Conservation (phyloP, 2,888 invertebrate genomes). For the Sarcophaga carnaria region DNA sequence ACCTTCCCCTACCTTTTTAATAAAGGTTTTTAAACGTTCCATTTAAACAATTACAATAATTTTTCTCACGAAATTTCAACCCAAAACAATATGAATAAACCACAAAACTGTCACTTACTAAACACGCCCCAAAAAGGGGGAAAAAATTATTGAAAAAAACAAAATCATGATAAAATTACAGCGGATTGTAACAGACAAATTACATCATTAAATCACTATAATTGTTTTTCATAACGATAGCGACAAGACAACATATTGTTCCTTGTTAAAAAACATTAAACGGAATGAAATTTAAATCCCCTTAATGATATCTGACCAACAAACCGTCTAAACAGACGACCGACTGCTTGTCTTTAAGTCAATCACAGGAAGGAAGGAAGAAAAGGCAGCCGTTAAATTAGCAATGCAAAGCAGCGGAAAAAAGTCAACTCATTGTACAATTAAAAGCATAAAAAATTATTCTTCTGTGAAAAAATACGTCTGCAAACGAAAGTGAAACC, state of each 20-base stretch:
- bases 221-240: constrained; percentile 39
- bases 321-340: constrained; percentile 11
- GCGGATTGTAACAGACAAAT: constrained; percentile 69
- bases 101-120: constrained; percentile 29
- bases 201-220: constrained; percentile 71
- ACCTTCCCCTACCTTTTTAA: no score
- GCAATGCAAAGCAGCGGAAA: constrained; percentile 41
- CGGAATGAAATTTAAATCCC: constrained; percentile 1
- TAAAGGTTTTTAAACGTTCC: no score
- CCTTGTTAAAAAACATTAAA: constrained; percentile 26
- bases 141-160: background rate
- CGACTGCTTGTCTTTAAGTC: constrained; percentile 20
- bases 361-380: constrained; percentile 30
- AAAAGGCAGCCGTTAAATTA: constrained; percentile 3
- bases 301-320: constrained; percentile 54
- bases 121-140: constrained; percentile 22
- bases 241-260: constrained; percentile 31
- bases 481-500: constrained; percentile 13
- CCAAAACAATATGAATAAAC: constrained; percentile 29
- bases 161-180: constrained; percentile 24
- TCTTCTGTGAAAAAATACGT: constrained; percentile 26
- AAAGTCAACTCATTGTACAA: constrained; percentile 71
- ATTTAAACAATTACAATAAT: background rate
- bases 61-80: constrained; percentile 38
- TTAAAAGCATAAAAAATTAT: constrained; percentile 64